Percentiles rank a stretch among this genome's conserved stretches.
These are phyloP conservation scores for Mythimna vitellina DNA, from an alignment of 2,888 invertebrate species.

Conservation along the genomic window DNA sequence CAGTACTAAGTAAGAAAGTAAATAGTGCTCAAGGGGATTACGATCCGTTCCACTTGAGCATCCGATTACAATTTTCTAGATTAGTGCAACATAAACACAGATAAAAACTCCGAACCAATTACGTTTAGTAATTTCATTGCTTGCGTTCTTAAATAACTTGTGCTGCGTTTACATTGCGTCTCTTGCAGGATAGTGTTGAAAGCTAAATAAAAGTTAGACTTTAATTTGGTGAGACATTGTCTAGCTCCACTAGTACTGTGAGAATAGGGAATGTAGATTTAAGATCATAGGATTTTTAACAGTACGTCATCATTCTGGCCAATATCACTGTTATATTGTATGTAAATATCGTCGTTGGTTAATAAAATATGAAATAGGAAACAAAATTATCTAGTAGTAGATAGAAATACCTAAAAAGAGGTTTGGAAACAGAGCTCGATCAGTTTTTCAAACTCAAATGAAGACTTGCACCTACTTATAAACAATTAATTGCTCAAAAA, in stretches of 20 bases:
- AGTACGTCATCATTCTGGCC: not conserved
- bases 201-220: not conserved
- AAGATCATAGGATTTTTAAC: not conserved
- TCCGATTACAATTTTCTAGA: slow-evolving; percentile 67
- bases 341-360: not conserved
- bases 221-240: not conserved
- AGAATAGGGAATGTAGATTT: not conserved
- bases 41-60: slow-evolving; percentile 46
- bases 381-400: too few species aligned
- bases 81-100: slow-evolving; percentile 70
- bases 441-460: not conserved
- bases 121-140: slow-evolving; percentile 74
- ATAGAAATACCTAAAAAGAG: too few species aligned
- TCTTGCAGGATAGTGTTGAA: slow-evolving; percentile 3
- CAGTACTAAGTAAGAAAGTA: slow-evolving; percentile 34
- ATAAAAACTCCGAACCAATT: slow-evolving; percentile 73
- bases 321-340: not conserved
- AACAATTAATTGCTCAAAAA: not conserved
- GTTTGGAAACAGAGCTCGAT: not conserved
- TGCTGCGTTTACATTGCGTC: slow-evolving; percentile 62
- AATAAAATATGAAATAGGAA: too few species aligned
- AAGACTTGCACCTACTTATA: not conserved
- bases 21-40: slow-evolving; percentile 46
- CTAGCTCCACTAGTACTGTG: not conserved
- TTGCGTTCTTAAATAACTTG: slow-evolving; percentile 69